phyloP scores from a whole-genome alignment of 2,888 invertebrate species.

The Tridacna gigas region DNA sequence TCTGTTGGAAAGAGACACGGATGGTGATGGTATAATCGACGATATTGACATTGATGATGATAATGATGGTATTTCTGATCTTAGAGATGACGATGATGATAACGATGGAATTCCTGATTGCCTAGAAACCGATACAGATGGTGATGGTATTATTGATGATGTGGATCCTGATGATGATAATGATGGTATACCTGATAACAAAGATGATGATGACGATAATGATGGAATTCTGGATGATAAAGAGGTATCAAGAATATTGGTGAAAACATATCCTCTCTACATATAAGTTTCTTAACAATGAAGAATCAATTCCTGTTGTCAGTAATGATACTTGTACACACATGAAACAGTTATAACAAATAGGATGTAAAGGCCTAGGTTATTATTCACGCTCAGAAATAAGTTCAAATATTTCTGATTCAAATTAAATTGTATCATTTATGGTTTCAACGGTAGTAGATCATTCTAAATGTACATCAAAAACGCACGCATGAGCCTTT shows the following conservation, averaged over 20 bases:
- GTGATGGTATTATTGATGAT: constrained; percentile 73
- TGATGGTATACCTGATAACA: constrained; percentile 69
- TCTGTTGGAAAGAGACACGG: constrained; percentile 67
- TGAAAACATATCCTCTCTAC: constrained; percentile 58
- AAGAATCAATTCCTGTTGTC: too few relatives aligned
- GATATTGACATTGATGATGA: constrained; percentile 72
- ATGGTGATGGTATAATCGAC: constrained; percentile 76
- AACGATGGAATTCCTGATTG: constrained; percentile 78
- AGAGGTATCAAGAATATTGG: constrained; percentile 39
- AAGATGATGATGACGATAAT: constrained; percentile 77
- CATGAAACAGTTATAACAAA: too few relatives aligned
- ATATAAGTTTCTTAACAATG: too few relatives aligned
- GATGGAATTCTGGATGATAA: constrained; percentile 76
- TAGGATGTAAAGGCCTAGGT: too few relatives aligned
- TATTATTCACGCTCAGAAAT: too few relatives aligned
- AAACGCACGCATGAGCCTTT: too few relatives aligned
- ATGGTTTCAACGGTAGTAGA: too few relatives aligned
- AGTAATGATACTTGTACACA: too few relatives aligned
- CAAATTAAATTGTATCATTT: too few relatives aligned
- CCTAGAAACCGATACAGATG: constrained; percentile 73
- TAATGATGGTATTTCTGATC: constrained; percentile 79
- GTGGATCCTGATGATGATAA: constrained; percentile 78
- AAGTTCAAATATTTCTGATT: too few relatives aligned
- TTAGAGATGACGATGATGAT: constrained; percentile 62
- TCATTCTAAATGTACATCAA: too few relatives aligned